A percentile compares a stretch with the other conserved stretches of the same genome.
These are phyloP conservation scores for Tromatobia lineatoria DNA, from an alignment of 2,888 invertebrate species.

Conservation along the genomic window DNA sequence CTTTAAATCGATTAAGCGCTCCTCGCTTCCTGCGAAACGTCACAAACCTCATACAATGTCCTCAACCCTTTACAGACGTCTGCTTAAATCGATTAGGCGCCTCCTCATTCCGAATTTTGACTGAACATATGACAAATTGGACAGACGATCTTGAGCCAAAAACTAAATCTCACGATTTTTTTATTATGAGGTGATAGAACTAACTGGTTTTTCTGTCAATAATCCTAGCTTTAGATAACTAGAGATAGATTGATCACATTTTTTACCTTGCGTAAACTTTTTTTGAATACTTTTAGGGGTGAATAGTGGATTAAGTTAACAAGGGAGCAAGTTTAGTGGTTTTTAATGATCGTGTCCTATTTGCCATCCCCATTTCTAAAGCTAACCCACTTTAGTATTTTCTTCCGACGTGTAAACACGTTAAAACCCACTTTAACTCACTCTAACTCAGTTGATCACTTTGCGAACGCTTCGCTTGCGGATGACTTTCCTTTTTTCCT, in stretches of 20 bases:
- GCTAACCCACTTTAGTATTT: background rate
- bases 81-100: constrained; percentile 36
- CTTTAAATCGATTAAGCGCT: constrained; percentile 39
- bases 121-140: constrained; percentile 17
- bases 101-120: background rate
- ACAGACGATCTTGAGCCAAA: constrained; percentile 1
- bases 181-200: background rate
- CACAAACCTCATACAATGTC: constrained; percentile 12
- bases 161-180: background rate
- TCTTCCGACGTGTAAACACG: background rate
- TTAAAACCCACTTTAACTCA: background rate
- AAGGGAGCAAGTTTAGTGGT: background rate
- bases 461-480: background rate
- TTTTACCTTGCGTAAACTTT: background rate
- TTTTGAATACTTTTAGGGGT: background rate
- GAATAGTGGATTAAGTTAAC: background rate
- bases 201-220: no score
- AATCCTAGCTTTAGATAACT: background rate
- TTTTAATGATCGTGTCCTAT: background rate
- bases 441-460: background rate
- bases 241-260: background rate
- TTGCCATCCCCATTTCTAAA: background rate
- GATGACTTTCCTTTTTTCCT: no score
- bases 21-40: constrained; percentile 32
- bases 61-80: constrained; percentile 3